These are phyloP conservation scores for Neogobius melanostomus DNA, from an alignment of 2,113 vertebrate genomes.

Conservation along the genomic window DNA sequence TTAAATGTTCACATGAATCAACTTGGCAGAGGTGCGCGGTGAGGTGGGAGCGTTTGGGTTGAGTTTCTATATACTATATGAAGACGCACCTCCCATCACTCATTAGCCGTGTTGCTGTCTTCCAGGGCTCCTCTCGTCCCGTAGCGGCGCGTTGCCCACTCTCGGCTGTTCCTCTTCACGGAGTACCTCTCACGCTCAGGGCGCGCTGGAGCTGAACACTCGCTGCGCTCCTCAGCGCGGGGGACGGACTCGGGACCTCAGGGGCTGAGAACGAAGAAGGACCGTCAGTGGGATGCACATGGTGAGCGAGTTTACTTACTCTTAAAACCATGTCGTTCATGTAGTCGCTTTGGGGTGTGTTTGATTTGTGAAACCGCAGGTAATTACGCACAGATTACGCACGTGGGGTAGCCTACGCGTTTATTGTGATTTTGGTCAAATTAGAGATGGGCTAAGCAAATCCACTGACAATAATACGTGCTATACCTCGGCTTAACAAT, in stretches of 20 bases:
- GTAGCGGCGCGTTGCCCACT: constrained; percentile 38
- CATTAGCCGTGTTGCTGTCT: constrained; percentile 22
- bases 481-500: background rate
- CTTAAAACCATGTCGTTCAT: background rate
- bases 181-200: constrained; percentile 20
- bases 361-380: background rate
- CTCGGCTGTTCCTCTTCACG: constrained; percentile 12
- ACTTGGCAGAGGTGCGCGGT: constrained; percentile 35
- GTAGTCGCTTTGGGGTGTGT: background rate
- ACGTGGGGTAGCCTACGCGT: background rate
- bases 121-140: background rate
- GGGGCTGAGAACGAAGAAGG: constrained; percentile 40
- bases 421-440: constrained; percentile 1
- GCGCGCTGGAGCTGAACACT: constrained; percentile 52
- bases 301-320: constrained; percentile 57
- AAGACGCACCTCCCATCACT: constrained; percentile 53
- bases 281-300: constrained; percentile 67
- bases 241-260: constrained; percentile 10
- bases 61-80: constrained; percentile 41
- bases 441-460: background rate
- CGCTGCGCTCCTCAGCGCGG: constrained; percentile 50
- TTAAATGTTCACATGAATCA: constrained; percentile 10
- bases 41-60: constrained; percentile 35
- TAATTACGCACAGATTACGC: constrained; percentile 4
- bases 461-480: background rate